Percentiles rank a stretch among this genome's conserved stretches.
These are phyloP conservation scores for Balaenoptera acutorostrata DNA, from an alignment of 2,113 vertebrate genomes.

Conservation along the genomic window DNA sequence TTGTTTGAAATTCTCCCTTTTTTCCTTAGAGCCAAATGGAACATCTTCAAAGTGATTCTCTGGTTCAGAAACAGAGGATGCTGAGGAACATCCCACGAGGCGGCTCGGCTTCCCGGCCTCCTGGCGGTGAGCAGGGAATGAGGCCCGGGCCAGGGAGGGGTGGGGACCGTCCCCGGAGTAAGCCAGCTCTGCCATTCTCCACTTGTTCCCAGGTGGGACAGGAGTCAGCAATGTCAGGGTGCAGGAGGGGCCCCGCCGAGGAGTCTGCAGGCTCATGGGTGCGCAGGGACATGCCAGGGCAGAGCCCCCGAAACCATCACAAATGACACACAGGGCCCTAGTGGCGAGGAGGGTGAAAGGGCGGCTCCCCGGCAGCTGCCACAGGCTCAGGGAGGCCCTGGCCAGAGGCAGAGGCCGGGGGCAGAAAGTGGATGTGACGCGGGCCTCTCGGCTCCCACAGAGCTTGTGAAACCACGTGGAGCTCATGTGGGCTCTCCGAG, in stretches of 20 bases:
- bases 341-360: background rate
- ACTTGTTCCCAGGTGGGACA: background rate
- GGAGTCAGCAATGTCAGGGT: background rate
- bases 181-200: background rate
- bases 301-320: background rate
- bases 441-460: background rate
- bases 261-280: background rate
- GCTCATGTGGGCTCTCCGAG: background rate
- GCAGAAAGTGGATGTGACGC: background rate
- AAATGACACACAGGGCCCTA: background rate
- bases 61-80: background rate
- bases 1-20: slow-evolving; percentile 61
- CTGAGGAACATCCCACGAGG: background rate
- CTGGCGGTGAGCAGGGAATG: too few species aligned
- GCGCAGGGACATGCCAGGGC: accelerated
- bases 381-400: background rate
- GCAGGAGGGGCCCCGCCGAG: background rate
- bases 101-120: background rate
- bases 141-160: background rate
- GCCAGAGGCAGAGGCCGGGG: background rate
- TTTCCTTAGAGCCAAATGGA: slow-evolving; percentile 45
- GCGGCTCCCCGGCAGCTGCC: background rate
- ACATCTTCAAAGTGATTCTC: slow-evolving; percentile 65
- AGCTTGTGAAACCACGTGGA: background rate
- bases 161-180: background rate